Evolutionary conservation across 2,888 invertebrate genomes (phyloP).

Genomic region (Pachydiplax longipennis): DNA sequence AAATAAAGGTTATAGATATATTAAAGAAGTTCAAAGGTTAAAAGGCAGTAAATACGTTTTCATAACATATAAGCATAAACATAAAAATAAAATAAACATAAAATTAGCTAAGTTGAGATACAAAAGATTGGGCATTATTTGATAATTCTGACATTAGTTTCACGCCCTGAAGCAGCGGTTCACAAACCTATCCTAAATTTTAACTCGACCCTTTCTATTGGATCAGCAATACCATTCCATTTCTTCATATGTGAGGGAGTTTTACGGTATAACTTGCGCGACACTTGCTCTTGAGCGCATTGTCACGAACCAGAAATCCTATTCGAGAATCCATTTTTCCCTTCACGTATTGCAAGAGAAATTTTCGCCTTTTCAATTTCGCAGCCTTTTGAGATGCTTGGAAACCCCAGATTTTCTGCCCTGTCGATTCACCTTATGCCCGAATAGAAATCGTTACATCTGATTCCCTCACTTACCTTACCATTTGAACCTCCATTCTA

Average conservation of each 20-base stretch:
- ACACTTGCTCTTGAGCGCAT: not conserved
- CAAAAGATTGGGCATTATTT: no score
- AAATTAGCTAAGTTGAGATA: no score
- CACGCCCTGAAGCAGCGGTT: no score
- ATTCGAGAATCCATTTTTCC: not conserved
- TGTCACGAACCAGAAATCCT: not conserved
- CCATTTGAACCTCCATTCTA: no score
- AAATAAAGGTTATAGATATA: no score
- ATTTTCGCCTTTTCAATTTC: not conserved
- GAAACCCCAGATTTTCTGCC: not conserved
- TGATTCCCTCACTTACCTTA: no score
- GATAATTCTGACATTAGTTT: no score
- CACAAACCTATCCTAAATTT: not conserved
- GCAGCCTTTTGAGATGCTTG: not conserved
- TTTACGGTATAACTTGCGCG: not conserved
- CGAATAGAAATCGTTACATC: not conserved
- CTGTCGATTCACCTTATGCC: not conserved
- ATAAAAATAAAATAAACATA: no score
- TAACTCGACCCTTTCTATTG: not conserved
- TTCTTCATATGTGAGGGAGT: not conserved
- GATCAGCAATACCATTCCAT: not conserved
- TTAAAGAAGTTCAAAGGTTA: no score
- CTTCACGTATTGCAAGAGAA: not conserved
- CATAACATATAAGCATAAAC: no score
- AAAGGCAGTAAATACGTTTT: no score